Base-by-base conservation (phyloP, 1,140 invertebrate genomes). In the Drosophila quadrilineata region DNA sequence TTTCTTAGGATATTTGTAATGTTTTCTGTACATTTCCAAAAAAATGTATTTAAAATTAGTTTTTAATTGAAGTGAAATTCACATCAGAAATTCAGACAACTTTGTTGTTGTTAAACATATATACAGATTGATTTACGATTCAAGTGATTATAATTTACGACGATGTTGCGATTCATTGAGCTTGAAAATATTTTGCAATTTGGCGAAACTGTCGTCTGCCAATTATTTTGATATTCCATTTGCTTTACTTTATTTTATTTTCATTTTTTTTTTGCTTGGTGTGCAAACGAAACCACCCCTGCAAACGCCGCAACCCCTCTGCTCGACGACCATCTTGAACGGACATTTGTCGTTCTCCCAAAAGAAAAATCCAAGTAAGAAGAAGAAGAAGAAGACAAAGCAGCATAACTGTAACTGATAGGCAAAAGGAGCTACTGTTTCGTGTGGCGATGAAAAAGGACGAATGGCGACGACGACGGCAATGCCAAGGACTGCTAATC, bases 141-240 rank as follows among this genome's bases (percentile, higher is more conserved):
- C 52, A 59, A n/a, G n/a, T n/a, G n/a, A n/a, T n/a, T n/a, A 63
- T 77, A 58, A 84, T 71, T 74, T 77, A 46, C 35, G 73, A 77
- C n/a, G n/a, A n/a, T n/a, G n/a, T n/a, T 77, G 36, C 60, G 58
- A 77, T 53, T 85, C 65, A 84, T 36, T 73, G 79, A 74, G 69
- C 79, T 64, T 66, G 79, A 84, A 82, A 82, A 82, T 82, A 70
- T 77, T 82, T 77, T 21, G 70, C 73, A 77, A 77, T 85, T 85
- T 74, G 22, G 33, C 35, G 53, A 84, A 73, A 77, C 66, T 65
- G 77, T 70, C 69, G 38, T 54, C n/a, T 57, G 57, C 46, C 56
- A 84, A 76, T 73, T 84, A 70, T 69, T 84, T 62, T 58, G 52
- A 58, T 70, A 56, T n/a, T n/a, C n/a, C n/a, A n/a, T n/a, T n/a